phyloP scores from a whole-genome alignment of 1,140 invertebrate species.

The Zaprionus taronus region DNA sequence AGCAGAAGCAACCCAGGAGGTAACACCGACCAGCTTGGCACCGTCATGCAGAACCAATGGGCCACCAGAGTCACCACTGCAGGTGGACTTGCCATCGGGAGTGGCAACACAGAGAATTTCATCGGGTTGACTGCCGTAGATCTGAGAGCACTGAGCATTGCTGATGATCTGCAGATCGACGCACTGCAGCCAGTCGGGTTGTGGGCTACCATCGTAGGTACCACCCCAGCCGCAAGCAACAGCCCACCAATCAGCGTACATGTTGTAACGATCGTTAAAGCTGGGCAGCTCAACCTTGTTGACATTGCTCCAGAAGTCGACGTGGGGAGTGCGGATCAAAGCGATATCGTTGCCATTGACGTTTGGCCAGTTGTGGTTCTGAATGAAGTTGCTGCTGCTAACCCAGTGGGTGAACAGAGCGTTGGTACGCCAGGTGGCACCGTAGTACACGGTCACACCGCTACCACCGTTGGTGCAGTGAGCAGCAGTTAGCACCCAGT shows the following conservation, averaged over 20 bases:
- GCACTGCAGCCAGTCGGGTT: slow-evolving; percentile 50
- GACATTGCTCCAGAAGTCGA: slow-evolving; percentile 33
- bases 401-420: slow-evolving; percentile 38
- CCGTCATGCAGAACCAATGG: slow-evolving; percentile 84
- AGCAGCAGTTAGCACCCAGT: slow-evolving; percentile 87
- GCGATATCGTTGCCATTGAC: slow-evolving; percentile 51
- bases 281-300: slow-evolving; percentile 43
- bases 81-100: slow-evolving; percentile 57
- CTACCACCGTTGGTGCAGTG: slow-evolving; percentile 85
- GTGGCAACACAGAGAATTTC: slow-evolving; percentile 47
- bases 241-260: slow-evolving; percentile 29
- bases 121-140: slow-evolving; percentile 40
- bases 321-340: slow-evolving; percentile 32
- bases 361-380: slow-evolving; percentile 40
- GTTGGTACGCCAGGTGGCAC: slow-evolving; percentile 50
- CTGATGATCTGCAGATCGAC: slow-evolving; percentile 56
- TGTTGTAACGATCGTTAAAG: slow-evolving; percentile 32
- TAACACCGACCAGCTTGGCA: slow-evolving; percentile 84
- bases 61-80: slow-evolving; percentile 86
- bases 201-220: slow-evolving; percentile 34
- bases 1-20: slow-evolving; percentile 74
- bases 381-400: slow-evolving; percentile 29
- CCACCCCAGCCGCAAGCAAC: slow-evolving; percentile 53
- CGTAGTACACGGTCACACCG: slow-evolving; percentile 47
- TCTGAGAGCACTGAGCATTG: slow-evolving; percentile 48